Conservation (phyloP, 2,113 vertebrate genomes). For the Dissostichus mawsoni region DNA sequence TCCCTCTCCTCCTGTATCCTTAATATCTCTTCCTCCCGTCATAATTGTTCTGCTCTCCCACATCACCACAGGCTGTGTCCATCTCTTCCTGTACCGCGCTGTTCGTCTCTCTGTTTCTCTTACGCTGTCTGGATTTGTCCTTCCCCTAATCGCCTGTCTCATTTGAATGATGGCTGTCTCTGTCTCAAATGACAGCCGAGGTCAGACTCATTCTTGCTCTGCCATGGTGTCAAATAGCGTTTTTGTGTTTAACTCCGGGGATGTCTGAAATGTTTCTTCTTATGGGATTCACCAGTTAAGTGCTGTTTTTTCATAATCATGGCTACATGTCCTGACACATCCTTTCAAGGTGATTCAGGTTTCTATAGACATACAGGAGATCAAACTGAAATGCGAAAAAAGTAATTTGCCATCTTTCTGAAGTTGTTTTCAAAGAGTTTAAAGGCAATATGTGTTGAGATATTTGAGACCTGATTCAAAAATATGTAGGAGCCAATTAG, state of each 20-base stretch:
- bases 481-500: too few species aligned
- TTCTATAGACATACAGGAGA: too few species aligned
- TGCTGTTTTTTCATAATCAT: constrained; percentile 6
- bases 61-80: neutral
- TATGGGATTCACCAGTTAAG: constrained; percentile 28
- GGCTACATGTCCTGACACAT: constrained; percentile 2
- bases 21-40: neutral
- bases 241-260: constrained; percentile 50
- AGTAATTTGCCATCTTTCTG: neutral
- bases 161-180: constrained; percentile 71
- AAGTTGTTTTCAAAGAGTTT: neutral
- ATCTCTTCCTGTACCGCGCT: constrained; percentile 14
- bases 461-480: neutral
- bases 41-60: neutral
- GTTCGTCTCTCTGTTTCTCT: constrained; percentile 45
- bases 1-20: neutral
- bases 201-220: constrained; percentile 59
- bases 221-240: constrained; percentile 51
- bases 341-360: neutral
- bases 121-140: constrained; percentile 56
- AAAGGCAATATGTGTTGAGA: neutral
- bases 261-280: constrained; percentile 31
- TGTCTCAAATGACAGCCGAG: constrained; percentile 60
- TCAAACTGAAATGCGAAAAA: too few species aligned
- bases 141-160: constrained; percentile 69